These are phyloP conservation scores for Vulpes lagopus DNA, from an alignment of 2,113 vertebrate species.

Conservation along the genomic window DNA sequence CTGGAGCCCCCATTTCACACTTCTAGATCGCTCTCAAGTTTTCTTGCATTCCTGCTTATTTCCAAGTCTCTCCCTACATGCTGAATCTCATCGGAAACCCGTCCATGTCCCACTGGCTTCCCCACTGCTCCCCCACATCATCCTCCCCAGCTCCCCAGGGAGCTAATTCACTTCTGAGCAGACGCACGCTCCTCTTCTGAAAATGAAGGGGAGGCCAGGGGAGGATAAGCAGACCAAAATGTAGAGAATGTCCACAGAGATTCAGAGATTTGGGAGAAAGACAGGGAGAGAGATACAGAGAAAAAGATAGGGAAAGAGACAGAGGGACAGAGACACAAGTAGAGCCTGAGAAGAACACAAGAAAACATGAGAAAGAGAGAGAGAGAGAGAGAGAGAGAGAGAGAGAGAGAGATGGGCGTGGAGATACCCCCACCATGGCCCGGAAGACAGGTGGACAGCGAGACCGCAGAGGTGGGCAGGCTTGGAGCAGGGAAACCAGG, in stretches of 20 bases:
- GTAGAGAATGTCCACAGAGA: not conserved
- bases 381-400: too few relatives aligned
- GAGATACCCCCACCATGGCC: accelerated
- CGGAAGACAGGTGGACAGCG: not conserved
- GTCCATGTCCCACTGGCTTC: not conserved
- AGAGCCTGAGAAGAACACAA: not conserved
- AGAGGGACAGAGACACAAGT: not conserved
- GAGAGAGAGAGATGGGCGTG: accelerated
- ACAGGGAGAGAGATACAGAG: not conserved
- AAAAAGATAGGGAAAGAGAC: not conserved
- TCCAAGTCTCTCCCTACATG: accelerated
- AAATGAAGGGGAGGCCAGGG: accelerated
- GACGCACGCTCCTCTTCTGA: accelerated
- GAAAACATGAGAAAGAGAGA: not conserved
- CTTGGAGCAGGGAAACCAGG: not conserved
- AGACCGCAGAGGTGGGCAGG: not conserved
- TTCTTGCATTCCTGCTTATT: too few relatives aligned
- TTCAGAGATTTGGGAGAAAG: not conserved
- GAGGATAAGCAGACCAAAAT: not conserved
- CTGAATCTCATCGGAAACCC: accelerated
- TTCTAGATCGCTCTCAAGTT: accelerated
- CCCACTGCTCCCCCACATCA: accelerated
- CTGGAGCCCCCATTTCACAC: accelerated
- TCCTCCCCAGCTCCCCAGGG: accelerated
- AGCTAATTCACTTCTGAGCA: accelerated